These are phyloP conservation scores for Enteromius trimaculatus DNA, from an alignment of 2,797 vertebrate species.

Conservation along the genomic window DNA sequence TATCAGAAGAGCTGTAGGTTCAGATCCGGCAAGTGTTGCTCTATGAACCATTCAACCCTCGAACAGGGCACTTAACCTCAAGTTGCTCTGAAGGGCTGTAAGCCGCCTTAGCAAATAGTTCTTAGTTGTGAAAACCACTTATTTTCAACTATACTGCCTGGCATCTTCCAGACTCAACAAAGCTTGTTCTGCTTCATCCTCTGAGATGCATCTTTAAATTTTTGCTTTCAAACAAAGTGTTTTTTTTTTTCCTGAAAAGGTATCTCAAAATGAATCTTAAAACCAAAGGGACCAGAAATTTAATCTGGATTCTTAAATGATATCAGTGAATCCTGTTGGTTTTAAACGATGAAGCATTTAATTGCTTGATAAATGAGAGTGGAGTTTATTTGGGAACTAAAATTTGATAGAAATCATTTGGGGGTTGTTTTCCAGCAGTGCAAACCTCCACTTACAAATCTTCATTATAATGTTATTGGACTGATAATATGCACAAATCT, in stretches of 20 bases:
- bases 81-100: slow-evolving; percentile 10
- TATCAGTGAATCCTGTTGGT: slow-evolving; percentile 36
- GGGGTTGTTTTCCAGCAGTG: slow-evolving; percentile 14
- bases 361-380: slow-evolving; percentile 38
- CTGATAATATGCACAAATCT: slow-evolving; percentile 10
- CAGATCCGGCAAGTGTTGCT: not conserved
- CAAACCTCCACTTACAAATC: slow-evolving; percentile 24
- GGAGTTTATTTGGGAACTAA: slow-evolving; percentile 5
- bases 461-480: slow-evolving; percentile 15
- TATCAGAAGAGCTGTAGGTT: slow-evolving; percentile 15
- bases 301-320: slow-evolving; percentile 19
- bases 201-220: not conserved
- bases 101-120: not conserved
- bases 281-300: slow-evolving; percentile 25
- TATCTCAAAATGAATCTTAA: slow-evolving; percentile 25
- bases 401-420: slow-evolving; percentile 10
- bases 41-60: slow-evolving; percentile 13
- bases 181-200: not conserved
- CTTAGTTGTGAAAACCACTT: not conserved
- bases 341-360: slow-evolving; percentile 40
- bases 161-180: not conserved
- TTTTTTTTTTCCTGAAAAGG: slow-evolving; percentile 22
- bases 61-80: slow-evolving; percentile 31
- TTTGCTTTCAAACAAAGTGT: slow-evolving; percentile 9
- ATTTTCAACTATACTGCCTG: not conserved